These are phyloP conservation scores for Cinclus mexicanus DNA, from an alignment of 2,113 vertebrate species.

Conservation along the genomic window DNA sequence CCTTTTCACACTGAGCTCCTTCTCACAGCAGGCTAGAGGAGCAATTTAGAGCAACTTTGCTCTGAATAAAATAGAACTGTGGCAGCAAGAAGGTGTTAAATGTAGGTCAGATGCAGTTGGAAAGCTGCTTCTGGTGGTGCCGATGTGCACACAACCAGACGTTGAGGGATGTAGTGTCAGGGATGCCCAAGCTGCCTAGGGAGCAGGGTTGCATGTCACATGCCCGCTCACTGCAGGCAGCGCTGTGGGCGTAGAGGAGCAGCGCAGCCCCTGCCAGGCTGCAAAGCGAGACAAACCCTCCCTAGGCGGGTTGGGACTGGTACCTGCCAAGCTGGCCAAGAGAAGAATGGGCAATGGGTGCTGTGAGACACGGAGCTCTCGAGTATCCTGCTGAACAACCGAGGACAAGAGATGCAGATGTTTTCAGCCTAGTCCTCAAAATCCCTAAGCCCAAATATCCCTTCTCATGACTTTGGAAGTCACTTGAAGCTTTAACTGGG, in stretches of 20 bases:
- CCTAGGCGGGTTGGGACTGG: not conserved
- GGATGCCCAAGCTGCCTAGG: not conserved
- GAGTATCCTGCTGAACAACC: not conserved
- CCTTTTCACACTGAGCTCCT: not conserved
- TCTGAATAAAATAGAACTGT: not conserved
- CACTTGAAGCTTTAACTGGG: not conserved
- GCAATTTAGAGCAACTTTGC: not conserved
- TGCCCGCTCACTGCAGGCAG: fast-evolving
- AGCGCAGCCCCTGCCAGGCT: fast-evolving
- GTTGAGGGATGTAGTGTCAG: not conserved
- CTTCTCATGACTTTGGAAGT: not conserved
- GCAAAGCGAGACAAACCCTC: fast-evolving
- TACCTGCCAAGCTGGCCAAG: fast-evolving
- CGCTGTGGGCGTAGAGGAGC: fast-evolving
- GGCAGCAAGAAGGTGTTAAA: not conserved
- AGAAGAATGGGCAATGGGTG: not conserved
- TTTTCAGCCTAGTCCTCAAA: not conserved
- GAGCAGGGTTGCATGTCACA: not conserved
- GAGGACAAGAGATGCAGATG: not conserved
- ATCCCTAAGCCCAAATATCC: not conserved
- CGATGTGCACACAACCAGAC: fast-evolving
- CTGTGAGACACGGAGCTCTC: fast-evolving
- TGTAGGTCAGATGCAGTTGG: not conserved
- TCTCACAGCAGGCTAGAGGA: not conserved
- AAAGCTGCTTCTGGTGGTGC: not conserved